Percentiles rank a stretch among this genome's conserved stretches.
Conservation (phyloP, 2,113 vertebrate genomes). For the Urocynchramus pylzowi region DNA sequence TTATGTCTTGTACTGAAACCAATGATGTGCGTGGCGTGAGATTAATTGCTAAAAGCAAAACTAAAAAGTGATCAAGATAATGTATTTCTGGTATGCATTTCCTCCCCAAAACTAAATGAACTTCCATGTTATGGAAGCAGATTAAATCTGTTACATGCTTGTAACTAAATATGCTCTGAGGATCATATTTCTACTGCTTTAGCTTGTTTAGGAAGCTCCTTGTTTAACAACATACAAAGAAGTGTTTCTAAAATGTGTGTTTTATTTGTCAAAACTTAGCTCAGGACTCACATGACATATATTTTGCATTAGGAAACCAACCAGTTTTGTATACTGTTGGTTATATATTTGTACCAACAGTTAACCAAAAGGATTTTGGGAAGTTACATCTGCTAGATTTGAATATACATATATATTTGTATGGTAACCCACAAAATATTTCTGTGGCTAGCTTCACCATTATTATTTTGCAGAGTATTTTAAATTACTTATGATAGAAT, state of each 20-base stretch:
- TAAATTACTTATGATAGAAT: constrained; percentile 52
- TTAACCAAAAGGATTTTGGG: constrained; percentile 31
- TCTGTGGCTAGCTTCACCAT: constrained; percentile 11
- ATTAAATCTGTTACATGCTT: background rate
- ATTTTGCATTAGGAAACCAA: constrained; percentile 44
- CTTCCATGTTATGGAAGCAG: background rate
- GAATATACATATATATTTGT: background rate
- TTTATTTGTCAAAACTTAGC: constrained; percentile 1
- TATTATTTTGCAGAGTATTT: constrained; percentile 52
- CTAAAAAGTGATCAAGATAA: background rate
- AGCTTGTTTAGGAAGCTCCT: background rate
- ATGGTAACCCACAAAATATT: background rate
- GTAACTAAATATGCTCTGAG: background rate
- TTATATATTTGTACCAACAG: background rate
- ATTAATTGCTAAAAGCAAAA: background rate
- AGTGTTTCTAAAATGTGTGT: constrained; percentile 31
- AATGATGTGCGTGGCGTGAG: background rate
- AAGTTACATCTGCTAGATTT: constrained; percentile 11
- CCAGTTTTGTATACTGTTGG: background rate
- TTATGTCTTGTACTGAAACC: background rate
- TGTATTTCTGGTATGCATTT: background rate
- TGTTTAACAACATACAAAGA: background rate
- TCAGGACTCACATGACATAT: background rate
- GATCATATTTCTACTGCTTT: background rate
- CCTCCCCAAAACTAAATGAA: background rate